Conservation (phyloP, 2,113 vertebrate species). For the Bujurquina vittata region DNA sequence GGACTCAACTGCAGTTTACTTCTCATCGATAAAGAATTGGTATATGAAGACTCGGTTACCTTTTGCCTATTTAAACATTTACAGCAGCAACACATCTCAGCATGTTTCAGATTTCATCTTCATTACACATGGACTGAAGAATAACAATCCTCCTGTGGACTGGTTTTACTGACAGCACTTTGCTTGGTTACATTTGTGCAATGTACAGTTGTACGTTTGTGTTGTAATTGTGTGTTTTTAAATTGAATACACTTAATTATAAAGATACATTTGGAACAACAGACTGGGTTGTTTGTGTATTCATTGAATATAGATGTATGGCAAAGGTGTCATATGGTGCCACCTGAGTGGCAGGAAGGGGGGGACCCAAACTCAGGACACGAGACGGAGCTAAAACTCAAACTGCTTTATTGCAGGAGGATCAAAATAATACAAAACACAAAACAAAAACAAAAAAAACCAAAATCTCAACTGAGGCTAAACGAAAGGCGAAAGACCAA, state of each 20-base stretch:
- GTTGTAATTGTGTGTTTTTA: not conserved
- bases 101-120: not conserved
- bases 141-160: not conserved
- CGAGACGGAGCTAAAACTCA: too few species aligned
- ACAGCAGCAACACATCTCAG: not conserved
- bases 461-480: too few species aligned
- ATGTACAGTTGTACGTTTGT: too few species aligned
- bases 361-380: too few species aligned
- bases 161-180: too few species aligned
- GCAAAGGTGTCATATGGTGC: not conserved
- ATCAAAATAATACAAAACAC: too few species aligned
- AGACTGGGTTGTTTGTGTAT: not conserved
- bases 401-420: too few species aligned
- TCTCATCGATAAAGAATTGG: not conserved
- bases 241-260: not conserved
- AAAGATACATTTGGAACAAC: not conserved
- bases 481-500: too few species aligned
- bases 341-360: too few species aligned
- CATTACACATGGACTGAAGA: accelerated
- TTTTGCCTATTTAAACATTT: not conserved
- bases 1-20: not conserved
- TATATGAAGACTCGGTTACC: not conserved
- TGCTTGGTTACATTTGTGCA: too few species aligned
- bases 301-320: not conserved
- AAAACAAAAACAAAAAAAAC: too few species aligned